Evolutionary conservation across 2,113 vertebrate genomes (phyloP).

Genomic region (Nannospalax galili): DNA sequence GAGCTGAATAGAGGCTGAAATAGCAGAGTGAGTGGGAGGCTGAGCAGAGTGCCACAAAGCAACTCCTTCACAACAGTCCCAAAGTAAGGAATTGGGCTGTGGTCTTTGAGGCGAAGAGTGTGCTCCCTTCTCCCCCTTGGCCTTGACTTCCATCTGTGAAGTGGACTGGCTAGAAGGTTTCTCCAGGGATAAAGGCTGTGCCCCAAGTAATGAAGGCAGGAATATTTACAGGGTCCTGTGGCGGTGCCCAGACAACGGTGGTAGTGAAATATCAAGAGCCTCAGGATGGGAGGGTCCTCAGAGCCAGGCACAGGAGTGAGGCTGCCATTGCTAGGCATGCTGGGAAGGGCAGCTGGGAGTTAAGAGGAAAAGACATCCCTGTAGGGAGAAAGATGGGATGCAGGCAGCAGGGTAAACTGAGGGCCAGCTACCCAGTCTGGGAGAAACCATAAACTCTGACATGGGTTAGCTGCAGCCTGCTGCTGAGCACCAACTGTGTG

Average conservation of each 20-base stretch:
- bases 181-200: not conserved
- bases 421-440: no score
- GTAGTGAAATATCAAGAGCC: not conserved
- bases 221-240: not conserved
- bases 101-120: not conserved
- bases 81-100: fast-evolving
- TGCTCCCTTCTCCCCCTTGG: not conserved
- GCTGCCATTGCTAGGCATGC: no score
- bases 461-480: not conserved
- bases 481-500: no score
- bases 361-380: no score
- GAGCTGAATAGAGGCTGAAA: not conserved
- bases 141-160: not conserved
- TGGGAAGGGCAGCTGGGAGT: no score
- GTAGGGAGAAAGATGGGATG: no score
- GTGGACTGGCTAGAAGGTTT: not conserved
- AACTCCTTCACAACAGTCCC: not conserved
- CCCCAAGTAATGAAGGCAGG: not conserved
- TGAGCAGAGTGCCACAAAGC: not conserved
- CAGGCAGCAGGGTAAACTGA: no score
- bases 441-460: no score
- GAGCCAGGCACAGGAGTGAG: not conserved
- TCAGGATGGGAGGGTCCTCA: not conserved
- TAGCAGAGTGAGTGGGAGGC: not conserved
- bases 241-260: not conserved